Evolutionary conservation across 2,888 invertebrate species (phyloP).

Genomic region (Hydraecia micacea): DNA sequence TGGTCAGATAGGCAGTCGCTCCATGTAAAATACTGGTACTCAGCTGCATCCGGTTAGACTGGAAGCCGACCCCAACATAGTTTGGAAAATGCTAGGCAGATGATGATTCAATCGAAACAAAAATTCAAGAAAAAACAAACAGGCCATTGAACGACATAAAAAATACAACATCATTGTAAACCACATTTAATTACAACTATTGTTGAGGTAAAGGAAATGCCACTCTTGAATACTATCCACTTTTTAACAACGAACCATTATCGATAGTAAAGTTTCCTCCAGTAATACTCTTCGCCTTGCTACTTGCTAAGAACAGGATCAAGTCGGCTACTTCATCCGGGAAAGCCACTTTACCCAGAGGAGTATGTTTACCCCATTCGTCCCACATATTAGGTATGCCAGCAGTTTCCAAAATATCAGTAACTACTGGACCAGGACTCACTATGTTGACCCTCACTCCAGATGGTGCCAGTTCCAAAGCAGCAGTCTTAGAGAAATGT

Average conservation of each 20-base stretch:
- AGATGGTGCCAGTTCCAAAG: conserved; percentile 90
- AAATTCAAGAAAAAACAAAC: neutral
- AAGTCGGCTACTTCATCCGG: conserved; percentile 42
- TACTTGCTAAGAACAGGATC: conserved; percentile 44
- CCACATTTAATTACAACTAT: neutral
- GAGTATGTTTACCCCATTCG: neutral
- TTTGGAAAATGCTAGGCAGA: too few relatives aligned
- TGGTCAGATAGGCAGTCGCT: too few relatives aligned
- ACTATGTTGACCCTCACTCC: conserved; percentile 93
- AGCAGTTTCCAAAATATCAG: conserved; percentile 38
- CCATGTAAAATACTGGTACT: too few relatives aligned
- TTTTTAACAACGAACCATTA: conserved; percentile 37
- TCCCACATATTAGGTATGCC: conserved; percentile 43
- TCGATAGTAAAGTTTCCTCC: conserved; percentile 39
- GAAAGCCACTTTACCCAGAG: conserved; percentile 36
- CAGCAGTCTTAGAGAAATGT: conserved; percentile 93
- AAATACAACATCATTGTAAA: neutral
- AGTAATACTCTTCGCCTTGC: conserved; percentile 52
- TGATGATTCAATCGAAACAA: too few relatives aligned
- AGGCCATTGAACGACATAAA: neutral
- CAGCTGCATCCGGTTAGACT: too few relatives aligned
- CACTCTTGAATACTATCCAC: neutral
- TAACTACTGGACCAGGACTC: conserved; percentile 93
- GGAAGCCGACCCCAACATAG: too few relatives aligned
- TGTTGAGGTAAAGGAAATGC: too few relatives aligned